Conservation (phyloP, 2,888 invertebrate species). For the Drosophila parthenogenetica region DNA sequence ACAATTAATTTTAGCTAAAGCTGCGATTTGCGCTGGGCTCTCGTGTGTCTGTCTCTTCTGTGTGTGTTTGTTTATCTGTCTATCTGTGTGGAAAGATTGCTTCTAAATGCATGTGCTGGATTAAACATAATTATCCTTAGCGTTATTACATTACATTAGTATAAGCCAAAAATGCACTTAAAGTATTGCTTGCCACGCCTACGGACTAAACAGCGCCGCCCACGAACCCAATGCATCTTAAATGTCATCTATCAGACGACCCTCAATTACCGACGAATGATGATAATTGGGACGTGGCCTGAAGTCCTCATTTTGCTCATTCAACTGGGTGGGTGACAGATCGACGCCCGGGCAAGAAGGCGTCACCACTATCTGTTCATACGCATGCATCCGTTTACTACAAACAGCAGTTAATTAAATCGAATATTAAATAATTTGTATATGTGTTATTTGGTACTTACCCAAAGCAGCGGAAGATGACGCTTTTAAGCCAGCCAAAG, state of each 20-base stretch:
- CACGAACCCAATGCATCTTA: slow-evolving; percentile 49
- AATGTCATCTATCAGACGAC: slow-evolving; percentile 83
- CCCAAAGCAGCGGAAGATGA: slow-evolving; percentile 91
- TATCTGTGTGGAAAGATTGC: slow-evolving; percentile 37
- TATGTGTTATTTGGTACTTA: slow-evolving; percentile 82
- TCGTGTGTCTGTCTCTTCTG: slow-evolving; percentile 8
- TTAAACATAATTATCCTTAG: slow-evolving; percentile 44
- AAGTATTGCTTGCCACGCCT: slow-evolving; percentile 66
- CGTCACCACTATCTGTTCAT: slow-evolving; percentile 94
- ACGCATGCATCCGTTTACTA: slow-evolving; percentile 91
- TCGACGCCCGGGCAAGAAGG: slow-evolving; percentile 92
- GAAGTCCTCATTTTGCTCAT: slow-evolving; percentile 98
- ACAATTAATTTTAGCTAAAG: slow-evolving; percentile 51
- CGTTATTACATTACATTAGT: slow-evolving; percentile 29
- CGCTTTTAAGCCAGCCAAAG: slow-evolving; percentile 91
- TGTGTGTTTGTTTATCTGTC: slow-evolving; percentile 14
- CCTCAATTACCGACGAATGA: slow-evolving; percentile 93
- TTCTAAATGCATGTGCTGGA: slow-evolving; percentile 63
- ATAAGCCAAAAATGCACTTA: slow-evolving; percentile 53
- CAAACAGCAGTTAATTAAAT: not conserved
- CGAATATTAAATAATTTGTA: not conserved
- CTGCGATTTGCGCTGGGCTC: slow-evolving; percentile 40
- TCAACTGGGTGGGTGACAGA: slow-evolving; percentile 93
- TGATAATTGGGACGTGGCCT: slow-evolving; percentile 96
- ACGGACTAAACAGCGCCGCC: slow-evolving; percentile 20